Base-by-base conservation (phyloP, 1,140 invertebrate genomes). In the Pteromalus puparum region DNA sequence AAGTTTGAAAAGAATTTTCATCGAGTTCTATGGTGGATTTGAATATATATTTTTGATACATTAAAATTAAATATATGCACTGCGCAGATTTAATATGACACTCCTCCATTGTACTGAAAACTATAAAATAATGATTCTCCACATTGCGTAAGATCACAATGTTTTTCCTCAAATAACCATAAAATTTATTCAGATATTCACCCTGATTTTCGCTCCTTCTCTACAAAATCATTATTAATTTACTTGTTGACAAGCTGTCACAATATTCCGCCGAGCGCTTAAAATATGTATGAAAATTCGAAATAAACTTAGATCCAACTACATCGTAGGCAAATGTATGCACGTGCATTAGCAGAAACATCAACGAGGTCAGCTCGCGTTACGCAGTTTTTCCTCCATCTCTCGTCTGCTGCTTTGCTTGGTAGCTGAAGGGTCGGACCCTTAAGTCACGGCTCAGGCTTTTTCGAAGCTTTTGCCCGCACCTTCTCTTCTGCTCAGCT, bases 401-500 rank as follows among this genome's bases (percentile, higher is more conserved):
- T 18, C 48, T 61, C 53, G 53, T 61, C 53, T 61, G 21, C 53
- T 70, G 24, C 67, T 70, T 70, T 30, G 67, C 67, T 70, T 15
- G 53, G 67, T 26, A 70, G 24, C 28, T 30, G 67, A 70, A 70
- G 67, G 67, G 67, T 70, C 24, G 67, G 26, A 30, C 53, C 53
- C 53, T 61, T 61, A n/a, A 70, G 67, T 61, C 18, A 26, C 26
- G 67, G 67, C 53, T 61, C 53, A n/a, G 53, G 15, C 53, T 61
- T 61, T 61, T 61, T 61, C 21, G 53, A 61, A 61, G 26, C 26
- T 70, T 38, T 76, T 18, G 2, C 38, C 42, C n/a, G 68, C 42
- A n/a, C 28, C 6, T 13, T 42, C n/a, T 46, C 61, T 78, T 30
- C 89, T n/a, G 18, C 53, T 7, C 53, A n/a, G 21, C 7, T 61